Percentiles rank a stretch among this genome's conserved stretches.
Evolutionary conservation across 2,797 vertebrate genomes (phyloP).

Genomic region (Alauda arvensis): DNA sequence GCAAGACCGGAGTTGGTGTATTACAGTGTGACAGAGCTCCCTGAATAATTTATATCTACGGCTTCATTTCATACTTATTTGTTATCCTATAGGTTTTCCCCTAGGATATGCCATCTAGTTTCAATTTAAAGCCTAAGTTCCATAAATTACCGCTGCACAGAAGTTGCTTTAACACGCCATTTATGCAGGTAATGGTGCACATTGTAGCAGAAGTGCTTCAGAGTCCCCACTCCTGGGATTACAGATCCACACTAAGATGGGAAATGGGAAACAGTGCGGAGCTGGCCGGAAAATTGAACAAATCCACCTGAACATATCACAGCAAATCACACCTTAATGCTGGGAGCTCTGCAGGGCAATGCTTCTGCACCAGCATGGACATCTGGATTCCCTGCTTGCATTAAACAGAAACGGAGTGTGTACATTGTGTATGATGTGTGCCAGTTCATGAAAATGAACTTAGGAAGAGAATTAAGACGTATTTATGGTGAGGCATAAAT

Average conservation of each 20-base stretch:
- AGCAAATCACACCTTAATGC: background rate
- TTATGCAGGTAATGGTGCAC: slow-evolving; percentile 21
- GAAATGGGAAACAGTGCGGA: background rate
- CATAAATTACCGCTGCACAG: slow-evolving; percentile 13
- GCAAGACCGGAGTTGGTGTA: background rate
- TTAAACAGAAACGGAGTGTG: background rate
- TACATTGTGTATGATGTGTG: background rate
- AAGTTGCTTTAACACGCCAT: slow-evolving; percentile 24
- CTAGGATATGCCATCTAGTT: slow-evolving; percentile 32
- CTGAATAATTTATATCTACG: slow-evolving; percentile 36
- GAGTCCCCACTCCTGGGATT: slow-evolving; percentile 19
- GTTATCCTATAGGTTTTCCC: slow-evolving; percentile 42
- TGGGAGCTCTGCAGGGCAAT: background rate
- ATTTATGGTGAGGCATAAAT: background rate
- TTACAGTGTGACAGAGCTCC: background rate
- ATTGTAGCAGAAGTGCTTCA: background rate
- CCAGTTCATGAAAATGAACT: background rate
- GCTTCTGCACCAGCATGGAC: background rate
- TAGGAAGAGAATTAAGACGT: background rate
- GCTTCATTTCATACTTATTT: slow-evolving; percentile 31
- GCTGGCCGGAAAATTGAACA: slow-evolving; percentile 1
- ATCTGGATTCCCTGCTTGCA: background rate
- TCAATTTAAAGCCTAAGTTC: slow-evolving; percentile 39
- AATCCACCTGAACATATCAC: background rate
- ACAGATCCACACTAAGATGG: background rate